Percentiles rank a stretch among this genome's conserved stretches.
These are phyloP conservation scores for Rhamphomyia laevipes DNA, from an alignment of 2,888 invertebrate genomes.

Conservation along the genomic window DNA sequence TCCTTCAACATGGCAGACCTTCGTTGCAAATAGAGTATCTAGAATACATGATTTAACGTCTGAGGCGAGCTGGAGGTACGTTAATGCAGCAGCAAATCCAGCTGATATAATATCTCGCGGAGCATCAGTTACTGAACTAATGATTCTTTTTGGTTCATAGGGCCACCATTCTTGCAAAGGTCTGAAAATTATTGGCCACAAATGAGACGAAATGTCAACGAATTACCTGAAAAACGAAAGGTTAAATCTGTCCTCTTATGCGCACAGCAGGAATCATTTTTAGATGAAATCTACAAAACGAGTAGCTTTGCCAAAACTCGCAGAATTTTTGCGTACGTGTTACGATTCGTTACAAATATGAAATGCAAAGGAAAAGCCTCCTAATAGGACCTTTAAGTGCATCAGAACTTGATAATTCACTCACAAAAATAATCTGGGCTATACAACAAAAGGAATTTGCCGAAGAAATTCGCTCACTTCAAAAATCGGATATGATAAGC, in stretches of 20 bases:
- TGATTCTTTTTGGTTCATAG: background rate
- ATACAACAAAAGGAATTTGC: background rate
- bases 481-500: background rate
- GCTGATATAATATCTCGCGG: conserved; percentile 16
- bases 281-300: background rate
- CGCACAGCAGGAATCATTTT: background rate
- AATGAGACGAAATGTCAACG: background rate
- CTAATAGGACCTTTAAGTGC: background rate
- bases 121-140: conserved; percentile 1
- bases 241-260: too few species aligned
- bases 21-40: conserved; percentile 13
- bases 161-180: conserved; percentile 2
- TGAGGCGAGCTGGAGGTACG: conserved; percentile 10
- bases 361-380: background rate
- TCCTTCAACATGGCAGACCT: conserved; percentile 3
- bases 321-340: background rate
- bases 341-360: background rate
- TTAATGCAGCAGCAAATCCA: conserved; percentile 11
- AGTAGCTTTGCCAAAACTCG: background rate
- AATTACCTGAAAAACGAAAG: background rate
- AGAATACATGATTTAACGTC: conserved; percentile 10
- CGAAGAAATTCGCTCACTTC: too few species aligned
- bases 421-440: background rate
- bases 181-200: background rate
- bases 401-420: background rate